phyloP scores from a whole-genome alignment of 2,797 vertebrate genomes.

The Acrossocheilus wenchowensis region DNA sequence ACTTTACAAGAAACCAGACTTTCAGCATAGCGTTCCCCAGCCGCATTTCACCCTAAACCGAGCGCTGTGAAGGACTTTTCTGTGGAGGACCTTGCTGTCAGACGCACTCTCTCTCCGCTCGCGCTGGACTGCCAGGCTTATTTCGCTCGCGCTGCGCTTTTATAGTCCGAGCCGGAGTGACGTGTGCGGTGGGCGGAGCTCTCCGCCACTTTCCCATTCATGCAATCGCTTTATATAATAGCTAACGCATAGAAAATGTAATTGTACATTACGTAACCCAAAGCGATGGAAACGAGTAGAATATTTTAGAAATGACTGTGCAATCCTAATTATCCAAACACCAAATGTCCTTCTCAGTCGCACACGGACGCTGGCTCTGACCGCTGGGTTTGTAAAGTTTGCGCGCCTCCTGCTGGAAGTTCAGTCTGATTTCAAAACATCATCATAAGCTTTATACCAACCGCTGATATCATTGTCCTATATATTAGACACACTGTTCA shows the following conservation, averaged over 20 bases:
- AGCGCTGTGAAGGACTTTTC: not conserved
- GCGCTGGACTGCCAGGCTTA: conserved; percentile 1
- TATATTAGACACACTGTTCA: too few relatives aligned
- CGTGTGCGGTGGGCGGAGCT: not conserved
- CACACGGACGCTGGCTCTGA: not conserved
- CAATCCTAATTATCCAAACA: not conserved
- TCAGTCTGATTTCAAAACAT: not conserved
- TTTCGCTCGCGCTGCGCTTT: conserved; percentile 24
- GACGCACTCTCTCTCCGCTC: too few relatives aligned
- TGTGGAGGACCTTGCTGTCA: not conserved
- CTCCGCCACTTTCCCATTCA: conserved; percentile 31
- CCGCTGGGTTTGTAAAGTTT: not conserved
- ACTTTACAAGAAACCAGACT: not conserved
- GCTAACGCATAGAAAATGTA: conserved; percentile 22
- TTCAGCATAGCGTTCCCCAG: not conserved
- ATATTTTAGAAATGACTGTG: conserved; percentile 28
- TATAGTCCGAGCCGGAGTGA: not conserved
- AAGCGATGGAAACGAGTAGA: conserved; percentile 21
- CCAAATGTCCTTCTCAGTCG: not conserved
- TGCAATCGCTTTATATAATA: conserved; percentile 33
- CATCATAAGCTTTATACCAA: not conserved
- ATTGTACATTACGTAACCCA: conserved; percentile 10
- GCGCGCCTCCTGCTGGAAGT: conserved; percentile 25
- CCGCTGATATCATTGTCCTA: too few relatives aligned
- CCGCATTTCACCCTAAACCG: conserved; percentile 24